These are phyloP conservation scores for Poeciliopsis retropinna DNA, from an alignment of 2,113 vertebrate genomes.

Conservation along the genomic window DNA sequence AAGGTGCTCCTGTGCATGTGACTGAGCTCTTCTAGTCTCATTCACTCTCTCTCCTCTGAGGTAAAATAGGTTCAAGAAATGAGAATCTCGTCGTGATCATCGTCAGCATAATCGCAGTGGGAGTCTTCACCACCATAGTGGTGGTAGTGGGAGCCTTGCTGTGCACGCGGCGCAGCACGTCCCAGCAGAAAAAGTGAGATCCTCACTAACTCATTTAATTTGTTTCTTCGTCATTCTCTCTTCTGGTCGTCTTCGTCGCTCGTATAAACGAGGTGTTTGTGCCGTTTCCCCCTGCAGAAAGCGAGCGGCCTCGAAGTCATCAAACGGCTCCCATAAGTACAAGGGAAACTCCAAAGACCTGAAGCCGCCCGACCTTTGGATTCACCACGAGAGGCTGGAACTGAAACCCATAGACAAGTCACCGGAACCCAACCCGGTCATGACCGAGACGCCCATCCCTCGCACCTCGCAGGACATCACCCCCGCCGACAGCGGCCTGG, in stretches of 20 bases:
- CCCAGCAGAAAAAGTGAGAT: constrained; percentile 96
- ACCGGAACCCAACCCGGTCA: constrained; percentile 94
- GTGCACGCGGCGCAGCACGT: constrained; percentile 92
- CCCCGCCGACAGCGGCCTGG: constrained; percentile 89
- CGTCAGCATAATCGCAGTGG: constrained; percentile 92
- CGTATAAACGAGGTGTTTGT: background rate
- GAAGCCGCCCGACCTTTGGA: constrained; percentile 98
- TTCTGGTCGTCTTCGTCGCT: background rate
- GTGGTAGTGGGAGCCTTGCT: constrained; percentile 94
- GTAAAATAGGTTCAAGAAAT: constrained; percentile 86
- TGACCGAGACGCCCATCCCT: constrained; percentile 97
- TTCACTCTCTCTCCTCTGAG: constrained; percentile 67
- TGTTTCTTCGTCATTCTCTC: too few species aligned
- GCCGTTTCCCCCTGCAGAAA: constrained; percentile 79
- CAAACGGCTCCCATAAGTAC: constrained; percentile 97
- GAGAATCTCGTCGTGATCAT: constrained; percentile 92
- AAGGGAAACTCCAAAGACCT: constrained; percentile 98
- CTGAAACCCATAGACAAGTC: constrained; percentile 98
- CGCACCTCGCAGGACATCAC: constrained; percentile 96
- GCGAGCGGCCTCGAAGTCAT: constrained; percentile 93
- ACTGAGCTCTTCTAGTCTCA: background rate
- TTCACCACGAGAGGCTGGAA: constrained; percentile 96
- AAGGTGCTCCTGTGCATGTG: background rate
- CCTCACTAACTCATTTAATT: background rate
- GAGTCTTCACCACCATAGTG: constrained; percentile 91